phyloP scores from a whole-genome alignment of 2,797 vertebrate species.

The Notolepis coatsorum region DNA sequence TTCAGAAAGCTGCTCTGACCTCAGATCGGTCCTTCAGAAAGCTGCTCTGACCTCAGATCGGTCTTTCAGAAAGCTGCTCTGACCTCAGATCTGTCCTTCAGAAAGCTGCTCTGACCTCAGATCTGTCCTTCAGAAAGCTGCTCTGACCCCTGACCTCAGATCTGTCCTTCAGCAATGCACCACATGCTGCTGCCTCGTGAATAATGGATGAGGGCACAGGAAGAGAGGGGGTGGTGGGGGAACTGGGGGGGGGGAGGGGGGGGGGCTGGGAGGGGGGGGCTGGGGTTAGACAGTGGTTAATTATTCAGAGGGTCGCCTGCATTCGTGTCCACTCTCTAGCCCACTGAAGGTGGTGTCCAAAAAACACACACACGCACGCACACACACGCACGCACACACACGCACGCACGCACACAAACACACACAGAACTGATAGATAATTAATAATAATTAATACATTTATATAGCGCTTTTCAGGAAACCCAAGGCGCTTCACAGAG shows the following conservation, averaged over 20 bases:
- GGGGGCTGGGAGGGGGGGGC: conserved; percentile 51
- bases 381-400: neutral
- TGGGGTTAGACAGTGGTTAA: conserved; percentile 70
- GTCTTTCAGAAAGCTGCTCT: conserved; percentile 12
- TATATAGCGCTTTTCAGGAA: too few relatives aligned
- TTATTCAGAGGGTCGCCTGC: conserved; percentile 67
- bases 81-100: conserved; percentile 27
- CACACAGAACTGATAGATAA: neutral
- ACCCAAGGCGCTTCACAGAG: too few relatives aligned
- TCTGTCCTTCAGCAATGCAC: conserved; percentile 62
- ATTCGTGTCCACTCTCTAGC: conserved; percentile 44
- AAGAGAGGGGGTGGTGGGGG: conserved; percentile 47
- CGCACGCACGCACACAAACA: conserved; percentile 2
- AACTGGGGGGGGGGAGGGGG: conserved; percentile 55
- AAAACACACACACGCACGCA: neutral
- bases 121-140: conserved; percentile 26
- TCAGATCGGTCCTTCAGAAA: too few relatives aligned
- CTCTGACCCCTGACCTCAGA: conserved; percentile 22
- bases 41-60: neutral
- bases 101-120: conserved; percentile 28
- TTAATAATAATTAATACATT: conserved; percentile 43
- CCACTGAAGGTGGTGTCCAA: neutral
- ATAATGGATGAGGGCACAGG: conserved; percentile 65
- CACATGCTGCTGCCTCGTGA: conserved; percentile 60
- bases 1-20: too few relatives aligned